phyloP scores from a whole-genome alignment of 2,888 invertebrate genomes.

The Ennomos erosarius region DNA sequence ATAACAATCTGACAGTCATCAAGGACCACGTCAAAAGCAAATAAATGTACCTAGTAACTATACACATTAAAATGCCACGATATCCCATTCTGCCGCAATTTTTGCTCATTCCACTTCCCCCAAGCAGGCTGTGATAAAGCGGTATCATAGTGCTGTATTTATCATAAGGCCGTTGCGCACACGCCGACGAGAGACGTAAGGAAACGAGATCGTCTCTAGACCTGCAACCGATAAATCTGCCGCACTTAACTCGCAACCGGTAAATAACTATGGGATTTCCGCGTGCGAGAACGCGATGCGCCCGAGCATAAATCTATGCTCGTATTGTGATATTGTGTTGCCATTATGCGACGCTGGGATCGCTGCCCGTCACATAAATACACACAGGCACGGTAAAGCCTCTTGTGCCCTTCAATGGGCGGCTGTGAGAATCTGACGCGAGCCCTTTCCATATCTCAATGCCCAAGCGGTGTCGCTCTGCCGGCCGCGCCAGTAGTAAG shows the following conservation, averaged over 20 bases:
- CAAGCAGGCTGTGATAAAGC: slow-evolving; percentile 60
- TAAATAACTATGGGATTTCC: slow-evolving; percentile 86
- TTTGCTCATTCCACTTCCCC: slow-evolving; percentile 52
- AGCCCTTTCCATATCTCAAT: slow-evolving; percentile 58
- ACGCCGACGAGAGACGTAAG: slow-evolving; percentile 61
- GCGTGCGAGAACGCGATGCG: slow-evolving; percentile 82
- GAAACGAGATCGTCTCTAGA: slow-evolving; percentile 79
- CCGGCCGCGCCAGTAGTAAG: slow-evolving; percentile 45
- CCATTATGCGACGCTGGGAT: slow-evolving; percentile 78
- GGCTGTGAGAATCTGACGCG: slow-evolving; percentile 52
- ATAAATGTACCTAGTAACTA: slow-evolving; percentile 40
- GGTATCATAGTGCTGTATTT: slow-evolving; percentile 61
- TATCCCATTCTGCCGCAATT: slow-evolving; percentile 52
- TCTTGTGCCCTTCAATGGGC: slow-evolving; percentile 55
- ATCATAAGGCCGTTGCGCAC: slow-evolving; percentile 60
- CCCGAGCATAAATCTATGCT: slow-evolving; percentile 83
- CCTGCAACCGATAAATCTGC: slow-evolving; percentile 81
- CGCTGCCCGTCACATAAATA: slow-evolving; percentile 78
- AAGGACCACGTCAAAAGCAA: slow-evolving; percentile 43
- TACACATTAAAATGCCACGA: slow-evolving; percentile 45
- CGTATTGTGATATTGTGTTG: slow-evolving; percentile 85
- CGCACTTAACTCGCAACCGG: slow-evolving; percentile 84
- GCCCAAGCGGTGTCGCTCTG: slow-evolving; percentile 43
- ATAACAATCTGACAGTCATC: slow-evolving; percentile 23
- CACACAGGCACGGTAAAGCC: slow-evolving; percentile 59